Percentiles rank a stretch among this genome's conserved stretches.
These are phyloP conservation scores for sheep (Ovis aries) DNA, from an alignment of 2,113 vertebrate genomes.

Conservation along the genomic window DNA sequence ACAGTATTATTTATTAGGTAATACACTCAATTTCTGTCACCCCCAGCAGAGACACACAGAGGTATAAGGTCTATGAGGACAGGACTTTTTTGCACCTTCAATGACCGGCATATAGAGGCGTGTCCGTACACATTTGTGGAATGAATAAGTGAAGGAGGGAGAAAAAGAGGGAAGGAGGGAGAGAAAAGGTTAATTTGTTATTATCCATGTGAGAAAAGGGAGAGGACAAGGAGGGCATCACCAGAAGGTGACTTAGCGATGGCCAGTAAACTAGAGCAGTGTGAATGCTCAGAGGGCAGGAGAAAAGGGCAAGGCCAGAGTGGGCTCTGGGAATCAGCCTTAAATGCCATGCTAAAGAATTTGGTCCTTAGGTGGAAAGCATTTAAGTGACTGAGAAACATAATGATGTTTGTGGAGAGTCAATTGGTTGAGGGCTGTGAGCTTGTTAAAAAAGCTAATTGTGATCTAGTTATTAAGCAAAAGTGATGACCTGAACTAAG, in stretches of 20 bases:
- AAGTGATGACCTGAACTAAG: neutral
- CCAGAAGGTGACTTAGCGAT: neutral
- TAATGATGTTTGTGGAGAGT: neutral
- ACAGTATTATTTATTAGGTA: neutral
- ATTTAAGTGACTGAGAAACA: neutral
- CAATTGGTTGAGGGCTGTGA: neutral
- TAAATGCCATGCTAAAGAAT: neutral
- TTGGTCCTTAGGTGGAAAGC: neutral
- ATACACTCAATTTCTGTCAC: neutral
- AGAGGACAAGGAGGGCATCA: neutral
- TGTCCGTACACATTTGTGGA: neutral
- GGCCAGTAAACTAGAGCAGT: neutral
- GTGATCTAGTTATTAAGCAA: neutral
- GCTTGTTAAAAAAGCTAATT: neutral
- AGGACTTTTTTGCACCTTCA: neutral
- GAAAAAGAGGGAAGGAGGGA: neutral
- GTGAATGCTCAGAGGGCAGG: neutral
- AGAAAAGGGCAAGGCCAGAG: neutral
- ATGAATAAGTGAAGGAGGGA: neutral
- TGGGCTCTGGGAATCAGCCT: neutral
- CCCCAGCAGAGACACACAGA: neutral
- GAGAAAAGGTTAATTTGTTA: neutral
- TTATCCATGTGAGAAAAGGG: neutral
- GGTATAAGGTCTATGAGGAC: neutral
- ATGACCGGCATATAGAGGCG: neutral